These are phyloP conservation scores for Ariopsis seemanni DNA, from an alignment of 2,113 vertebrate species.

Conservation along the genomic window DNA sequence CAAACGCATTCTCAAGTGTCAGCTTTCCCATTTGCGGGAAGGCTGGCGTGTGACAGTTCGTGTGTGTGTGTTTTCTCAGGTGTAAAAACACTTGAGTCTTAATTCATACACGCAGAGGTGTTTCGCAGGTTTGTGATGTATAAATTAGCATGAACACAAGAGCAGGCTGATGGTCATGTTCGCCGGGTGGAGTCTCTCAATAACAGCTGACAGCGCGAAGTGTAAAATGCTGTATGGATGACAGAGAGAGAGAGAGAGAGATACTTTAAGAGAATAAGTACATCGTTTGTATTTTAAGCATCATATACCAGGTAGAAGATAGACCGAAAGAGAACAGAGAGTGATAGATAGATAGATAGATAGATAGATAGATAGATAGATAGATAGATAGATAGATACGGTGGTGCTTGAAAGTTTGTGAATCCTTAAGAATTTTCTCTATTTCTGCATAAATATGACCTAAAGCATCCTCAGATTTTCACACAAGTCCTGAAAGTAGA, in stretches of 20 bases:
- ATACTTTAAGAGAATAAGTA: not conserved
- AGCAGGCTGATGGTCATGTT: conserved; percentile 48
- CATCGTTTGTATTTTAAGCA: not conserved
- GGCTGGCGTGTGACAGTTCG: conserved; percentile 64
- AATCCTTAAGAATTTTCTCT: no score
- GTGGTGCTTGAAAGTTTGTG: no score
- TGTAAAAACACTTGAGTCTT: conserved; percentile 65
- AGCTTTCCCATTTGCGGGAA: conserved; percentile 66
- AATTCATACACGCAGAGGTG: conserved; percentile 42
- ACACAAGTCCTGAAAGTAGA: no score
- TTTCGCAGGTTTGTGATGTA: conserved; percentile 44
- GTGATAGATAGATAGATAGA: not conserved
- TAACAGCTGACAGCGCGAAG: conserved; percentile 17
- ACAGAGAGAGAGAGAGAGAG: not conserved
- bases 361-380: not conserved
- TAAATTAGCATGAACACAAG: conserved; percentile 49
- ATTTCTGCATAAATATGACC: no score
- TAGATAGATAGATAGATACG: not conserved
- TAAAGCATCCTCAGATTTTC: no score
- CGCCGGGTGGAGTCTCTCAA: conserved; percentile 3
- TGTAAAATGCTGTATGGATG: conserved; percentile 9
- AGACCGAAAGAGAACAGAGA: not conserved
- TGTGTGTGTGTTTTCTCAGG: conserved; percentile 69
- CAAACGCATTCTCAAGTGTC: conserved; percentile 58
- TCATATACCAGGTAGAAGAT: not conserved